A percentile compares a stretch with the other conserved stretches of the same genome.
These are phyloP conservation scores for Lordiphosa fenestrarum DNA, from an alignment of 2,888 invertebrate species.

Conservation along the genomic window DNA sequence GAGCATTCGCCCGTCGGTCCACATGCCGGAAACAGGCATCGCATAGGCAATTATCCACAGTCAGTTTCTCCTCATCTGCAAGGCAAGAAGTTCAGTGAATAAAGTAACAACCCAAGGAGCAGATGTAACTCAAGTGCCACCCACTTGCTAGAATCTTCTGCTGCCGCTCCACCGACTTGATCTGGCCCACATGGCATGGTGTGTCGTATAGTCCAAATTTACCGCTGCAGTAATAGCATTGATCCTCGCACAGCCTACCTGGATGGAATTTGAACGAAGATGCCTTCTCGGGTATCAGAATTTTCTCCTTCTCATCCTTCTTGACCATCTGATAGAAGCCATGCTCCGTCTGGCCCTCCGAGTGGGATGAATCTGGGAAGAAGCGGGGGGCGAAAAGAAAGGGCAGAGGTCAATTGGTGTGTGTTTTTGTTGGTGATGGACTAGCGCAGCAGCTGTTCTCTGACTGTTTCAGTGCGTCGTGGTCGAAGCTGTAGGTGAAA, in stretches of 20 bases:
- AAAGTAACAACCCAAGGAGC: neutral
- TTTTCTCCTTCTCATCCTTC: slow-evolving; percentile 80
- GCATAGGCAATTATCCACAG: slow-evolving; percentile 91
- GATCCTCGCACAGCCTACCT: slow-evolving; percentile 89
- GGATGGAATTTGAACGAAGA: slow-evolving; percentile 94
- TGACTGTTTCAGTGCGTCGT: no score
- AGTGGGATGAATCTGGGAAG: slow-evolving; percentile 75
- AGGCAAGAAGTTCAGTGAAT: neutral
- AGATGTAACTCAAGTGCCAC: slow-evolving; percentile 61
- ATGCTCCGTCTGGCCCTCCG: slow-evolving; percentile 65
- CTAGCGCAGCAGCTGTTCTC: no score
- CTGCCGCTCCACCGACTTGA: slow-evolving; percentile 90
- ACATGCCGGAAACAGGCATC: slow-evolving; percentile 93
- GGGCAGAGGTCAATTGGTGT: no score
- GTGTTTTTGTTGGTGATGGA: no score
- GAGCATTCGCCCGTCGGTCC: slow-evolving; percentile 89
- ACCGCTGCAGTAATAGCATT: slow-evolving; percentile 92
- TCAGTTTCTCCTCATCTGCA: slow-evolving; percentile 89
- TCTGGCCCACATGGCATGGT: slow-evolving; percentile 92
- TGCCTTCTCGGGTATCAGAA: slow-evolving; percentile 93
- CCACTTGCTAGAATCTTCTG: slow-evolving; percentile 89
- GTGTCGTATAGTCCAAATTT: slow-evolving; percentile 93
- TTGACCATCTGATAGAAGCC: slow-evolving; percentile 70
- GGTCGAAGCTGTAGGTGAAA: no score
- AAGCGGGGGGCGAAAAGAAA: neutral